phyloP scores from a whole-genome alignment of 2,797 vertebrate species.

The Natrix natrix region DNA sequence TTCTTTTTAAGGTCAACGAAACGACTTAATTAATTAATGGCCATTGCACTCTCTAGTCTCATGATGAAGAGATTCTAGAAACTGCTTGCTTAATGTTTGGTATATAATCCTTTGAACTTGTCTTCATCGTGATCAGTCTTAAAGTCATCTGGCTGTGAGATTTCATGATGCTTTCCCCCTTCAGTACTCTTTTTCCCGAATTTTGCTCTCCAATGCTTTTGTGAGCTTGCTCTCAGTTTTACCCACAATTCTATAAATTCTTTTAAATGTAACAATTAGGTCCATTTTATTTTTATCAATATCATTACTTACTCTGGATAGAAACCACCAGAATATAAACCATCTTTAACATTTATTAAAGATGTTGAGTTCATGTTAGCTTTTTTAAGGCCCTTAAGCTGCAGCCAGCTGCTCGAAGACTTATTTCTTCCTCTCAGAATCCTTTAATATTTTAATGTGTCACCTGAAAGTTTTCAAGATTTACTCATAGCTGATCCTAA shows the following conservation, averaged over 20 bases:
- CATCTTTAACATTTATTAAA: background rate
- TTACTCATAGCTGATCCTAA: background rate
- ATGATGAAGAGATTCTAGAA: background rate
- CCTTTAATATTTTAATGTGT: background rate
- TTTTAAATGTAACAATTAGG: background rate
- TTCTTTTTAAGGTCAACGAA: background rate
- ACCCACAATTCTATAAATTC: background rate
- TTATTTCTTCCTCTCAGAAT: background rate
- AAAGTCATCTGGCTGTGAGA: background rate
- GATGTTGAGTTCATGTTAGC: background rate
- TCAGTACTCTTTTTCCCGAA: background rate
- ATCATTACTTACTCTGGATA: background rate
- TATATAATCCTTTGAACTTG: background rate
- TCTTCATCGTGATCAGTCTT: background rate
- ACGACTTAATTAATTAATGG: background rate
- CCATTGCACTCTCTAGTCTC: background rate
- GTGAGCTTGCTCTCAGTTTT: background rate
- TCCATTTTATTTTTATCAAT: background rate
- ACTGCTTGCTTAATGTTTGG: background rate
- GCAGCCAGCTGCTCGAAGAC: background rate
- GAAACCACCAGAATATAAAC: background rate
- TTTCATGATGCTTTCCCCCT: background rate
- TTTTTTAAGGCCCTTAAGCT: background rate
- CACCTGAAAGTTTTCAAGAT: background rate
- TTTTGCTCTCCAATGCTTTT: background rate